Evolutionary conservation across 2,113 vertebrate genomes (phyloP), one percentile per base, ranked within the genome.

Genomic region (Erythrocercus mccallii): DNA sequence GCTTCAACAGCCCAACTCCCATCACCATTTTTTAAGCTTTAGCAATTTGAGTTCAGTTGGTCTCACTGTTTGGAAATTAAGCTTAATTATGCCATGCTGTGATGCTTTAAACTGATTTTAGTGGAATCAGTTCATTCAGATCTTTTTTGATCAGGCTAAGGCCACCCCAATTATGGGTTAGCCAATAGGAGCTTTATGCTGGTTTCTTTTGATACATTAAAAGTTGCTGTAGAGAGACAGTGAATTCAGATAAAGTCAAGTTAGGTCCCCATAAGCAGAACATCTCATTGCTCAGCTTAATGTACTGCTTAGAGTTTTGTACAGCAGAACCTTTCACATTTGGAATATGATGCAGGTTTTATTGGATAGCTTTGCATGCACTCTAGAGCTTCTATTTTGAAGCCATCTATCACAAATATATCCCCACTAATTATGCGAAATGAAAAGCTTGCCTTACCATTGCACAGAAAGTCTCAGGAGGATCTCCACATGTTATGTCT

Each of bases 401-500:
- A 90, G 37, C 35, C 42, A 45, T 37, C 40, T 57, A 72, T 57
- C 35, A 79, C 60, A 81, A 69, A 83, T 42, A 60, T 2, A 61
- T 7, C 76, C 15, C 73, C 28, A 24, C 66, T 69, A 82, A 73
- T 56, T 58, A 86, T 6, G 40, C 14, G 90, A 78, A 90, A 86
- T 25, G 2, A 91, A 95, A 98, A 88, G 20, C 42, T 88, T 87
- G n/a, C 51, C 99, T 99, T 98, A 99, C 99, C 99, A 99, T 99
- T 85, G 99, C 99, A 89, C 99, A 99, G 98, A 99, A 99, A 1
- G 98, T 99, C 98, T 99, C 99, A 0, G 99, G 99, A 68, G 99
- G 99, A 97, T 99, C 98, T 97, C 99, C 99, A 91, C 99, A 99
- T 8, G 99, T 99, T 97, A 99, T 99, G 97, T 99, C 98, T 45